phyloP scores from a whole-genome alignment of 2,797 vertebrate genomes.

The Balearica regulorum region DNA sequence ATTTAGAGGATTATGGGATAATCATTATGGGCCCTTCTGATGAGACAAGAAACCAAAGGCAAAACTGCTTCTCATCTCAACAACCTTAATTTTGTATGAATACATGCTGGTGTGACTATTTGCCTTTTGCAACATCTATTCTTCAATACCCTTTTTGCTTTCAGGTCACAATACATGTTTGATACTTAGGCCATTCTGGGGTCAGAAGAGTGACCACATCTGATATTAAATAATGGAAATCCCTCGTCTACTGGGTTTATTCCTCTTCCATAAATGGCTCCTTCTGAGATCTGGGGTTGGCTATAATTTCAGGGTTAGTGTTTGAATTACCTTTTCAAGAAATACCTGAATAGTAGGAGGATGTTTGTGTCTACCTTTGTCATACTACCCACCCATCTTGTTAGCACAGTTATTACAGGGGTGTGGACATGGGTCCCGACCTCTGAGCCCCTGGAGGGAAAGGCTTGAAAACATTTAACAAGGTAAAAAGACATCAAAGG shows the following conservation, averaged over 20 bases:
- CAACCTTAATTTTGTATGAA: background rate
- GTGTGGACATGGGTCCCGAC: background rate
- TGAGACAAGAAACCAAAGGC: background rate
- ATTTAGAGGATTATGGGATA: background rate
- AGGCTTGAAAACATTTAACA: background rate
- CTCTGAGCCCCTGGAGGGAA: background rate
- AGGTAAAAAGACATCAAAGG: background rate
- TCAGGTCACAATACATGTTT: background rate
- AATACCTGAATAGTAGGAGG: background rate
- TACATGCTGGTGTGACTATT: background rate
- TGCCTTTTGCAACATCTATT: background rate
- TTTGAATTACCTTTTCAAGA: background rate
- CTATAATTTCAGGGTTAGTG: background rate
- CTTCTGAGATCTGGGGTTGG: background rate
- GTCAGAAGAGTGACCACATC: background rate
- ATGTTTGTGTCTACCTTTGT: background rate
- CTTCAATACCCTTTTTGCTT: background rate
- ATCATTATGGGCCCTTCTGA: background rate
- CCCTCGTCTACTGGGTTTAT: background rate
- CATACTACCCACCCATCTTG: background rate
- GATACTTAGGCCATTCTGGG: background rate
- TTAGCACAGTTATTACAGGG: background rate
- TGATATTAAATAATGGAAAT: background rate
- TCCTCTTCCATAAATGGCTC: background rate
- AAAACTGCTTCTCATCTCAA: background rate